A percentile compares a stretch with the other conserved stretches of the same genome.
phyloP scores from a whole-genome alignment of 2,113 vertebrate genomes.

The Geococcyx californianus region DNA sequence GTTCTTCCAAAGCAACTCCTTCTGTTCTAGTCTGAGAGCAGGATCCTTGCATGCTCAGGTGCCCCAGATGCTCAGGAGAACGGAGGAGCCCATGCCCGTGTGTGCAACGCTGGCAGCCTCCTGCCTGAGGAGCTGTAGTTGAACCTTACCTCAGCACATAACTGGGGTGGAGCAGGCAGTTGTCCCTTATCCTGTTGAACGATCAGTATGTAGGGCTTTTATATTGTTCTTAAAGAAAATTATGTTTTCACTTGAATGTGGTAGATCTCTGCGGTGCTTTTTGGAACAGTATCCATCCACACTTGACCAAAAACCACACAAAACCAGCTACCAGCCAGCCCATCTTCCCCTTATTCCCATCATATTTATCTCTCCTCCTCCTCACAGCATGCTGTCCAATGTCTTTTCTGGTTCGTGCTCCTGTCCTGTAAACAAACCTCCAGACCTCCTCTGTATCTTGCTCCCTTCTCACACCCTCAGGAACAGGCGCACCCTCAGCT shows the following conservation, averaged over 20 bases:
- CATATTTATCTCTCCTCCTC: not conserved
- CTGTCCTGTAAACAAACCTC: not conserved
- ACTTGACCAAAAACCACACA: not conserved
- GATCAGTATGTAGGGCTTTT: not conserved
- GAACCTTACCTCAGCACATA: not conserved
- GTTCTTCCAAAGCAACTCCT: not conserved
- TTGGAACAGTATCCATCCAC: not conserved
- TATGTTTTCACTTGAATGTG: not conserved
- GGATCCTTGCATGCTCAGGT: not conserved
- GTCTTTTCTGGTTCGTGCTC: not conserved
- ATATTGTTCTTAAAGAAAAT: not conserved
- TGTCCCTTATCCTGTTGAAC: not conserved
- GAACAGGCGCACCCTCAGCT: not conserved
- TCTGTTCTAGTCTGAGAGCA: not conserved
- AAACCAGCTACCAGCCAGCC: not conserved
- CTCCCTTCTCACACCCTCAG: not conserved
- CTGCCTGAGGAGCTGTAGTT: not conserved
- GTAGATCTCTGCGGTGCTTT: not conserved
- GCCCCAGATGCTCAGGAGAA: rapidly evolving
- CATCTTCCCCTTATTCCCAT: not conserved
- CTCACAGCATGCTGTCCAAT: not conserved
- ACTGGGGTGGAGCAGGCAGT: not conserved
- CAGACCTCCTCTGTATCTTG: not conserved
- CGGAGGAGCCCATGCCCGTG: not conserved
- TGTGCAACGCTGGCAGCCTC: not conserved